These are phyloP conservation scores for Sphaeridia pumilis DNA, from an alignment of 2,888 invertebrate species.

Conservation along the genomic window DNA sequence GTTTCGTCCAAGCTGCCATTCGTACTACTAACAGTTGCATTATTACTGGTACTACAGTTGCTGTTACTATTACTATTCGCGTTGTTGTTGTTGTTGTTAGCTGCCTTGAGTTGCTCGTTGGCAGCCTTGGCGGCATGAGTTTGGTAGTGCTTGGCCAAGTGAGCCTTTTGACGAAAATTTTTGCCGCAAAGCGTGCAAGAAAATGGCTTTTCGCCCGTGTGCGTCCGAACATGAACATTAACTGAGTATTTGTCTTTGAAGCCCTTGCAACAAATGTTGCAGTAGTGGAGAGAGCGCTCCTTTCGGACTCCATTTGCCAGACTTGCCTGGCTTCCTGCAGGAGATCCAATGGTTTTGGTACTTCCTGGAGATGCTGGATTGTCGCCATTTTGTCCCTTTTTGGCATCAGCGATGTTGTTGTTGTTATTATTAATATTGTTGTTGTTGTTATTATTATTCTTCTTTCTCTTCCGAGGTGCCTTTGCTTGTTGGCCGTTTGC, in stretches of 20 bases:
- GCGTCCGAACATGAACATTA: slow-evolving; percentile 93
- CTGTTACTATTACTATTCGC: not conserved
- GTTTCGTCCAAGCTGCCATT: not conserved
- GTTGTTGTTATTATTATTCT: slow-evolving; percentile 16
- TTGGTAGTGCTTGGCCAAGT: slow-evolving; percentile 84
- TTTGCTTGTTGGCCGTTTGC: slow-evolving; percentile 27
- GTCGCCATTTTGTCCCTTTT: not conserved
- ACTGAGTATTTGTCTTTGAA: slow-evolving; percentile 95
- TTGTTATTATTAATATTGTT: slow-evolving; percentile 10
- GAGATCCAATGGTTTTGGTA: slow-evolving; percentile 6
- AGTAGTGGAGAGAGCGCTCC: slow-evolving; percentile 77
- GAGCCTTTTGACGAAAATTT: slow-evolving; percentile 82
- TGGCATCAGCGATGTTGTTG: not conserved
- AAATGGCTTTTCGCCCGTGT: slow-evolving; percentile 97
- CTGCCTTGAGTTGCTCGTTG: slow-evolving; percentile 12
- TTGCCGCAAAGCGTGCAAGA: slow-evolving; percentile 83
- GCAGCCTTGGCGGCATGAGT: slow-evolving; percentile 61
- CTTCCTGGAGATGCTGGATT: slow-evolving; percentile 5
- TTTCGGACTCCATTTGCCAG: slow-evolving; percentile 45
- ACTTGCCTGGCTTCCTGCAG: slow-evolving; percentile 7
- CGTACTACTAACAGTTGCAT: not conserved
- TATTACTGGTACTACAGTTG: not conserved
- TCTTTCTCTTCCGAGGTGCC: slow-evolving; percentile 23
- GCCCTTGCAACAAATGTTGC: slow-evolving; percentile 85
- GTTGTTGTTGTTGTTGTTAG: not conserved